These are phyloP conservation scores for Pardosa pseudoannulata DNA, from an alignment of 2,888 invertebrate genomes.

Conservation along the genomic window DNA sequence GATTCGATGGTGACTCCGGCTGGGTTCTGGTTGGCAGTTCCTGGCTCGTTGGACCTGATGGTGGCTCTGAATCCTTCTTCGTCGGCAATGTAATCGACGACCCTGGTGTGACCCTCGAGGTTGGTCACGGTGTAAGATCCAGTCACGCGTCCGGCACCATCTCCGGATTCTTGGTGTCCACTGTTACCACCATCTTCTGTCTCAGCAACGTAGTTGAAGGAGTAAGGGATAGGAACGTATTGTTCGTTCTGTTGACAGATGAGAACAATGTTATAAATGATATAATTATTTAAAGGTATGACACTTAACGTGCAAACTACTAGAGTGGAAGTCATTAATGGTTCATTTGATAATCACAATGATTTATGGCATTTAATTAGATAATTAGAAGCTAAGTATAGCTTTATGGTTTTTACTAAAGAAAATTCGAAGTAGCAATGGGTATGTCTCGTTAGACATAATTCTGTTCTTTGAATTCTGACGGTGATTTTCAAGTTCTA, in stretches of 20 bases:
- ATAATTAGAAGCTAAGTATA: no score
- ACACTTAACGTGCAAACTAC: no score
- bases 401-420: no score
- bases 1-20: constrained; percentile 52
- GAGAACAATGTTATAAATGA: no score
- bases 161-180: constrained; percentile 58
- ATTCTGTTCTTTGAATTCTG: no score
- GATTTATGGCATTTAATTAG: no score
- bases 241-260: not conserved
- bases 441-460: no score
- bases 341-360: no score
- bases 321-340: no score
- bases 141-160: constrained; percentile 71
- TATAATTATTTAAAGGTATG: no score
- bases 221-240: constrained; percentile 54
- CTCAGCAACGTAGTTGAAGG: constrained; percentile 60
- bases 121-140: constrained; percentile 73
- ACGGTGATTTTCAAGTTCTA: no score
- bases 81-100: constrained; percentile 74
- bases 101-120: constrained; percentile 71
- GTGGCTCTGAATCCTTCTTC: constrained; percentile 72
- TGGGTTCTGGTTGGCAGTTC: constrained; percentile 66
- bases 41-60: constrained; percentile 73
- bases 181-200: constrained; percentile 64
- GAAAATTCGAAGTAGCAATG: no score